Conservation (phyloP, 2,797 vertebrate genomes). For the Eremophila alpestris region DNA sequence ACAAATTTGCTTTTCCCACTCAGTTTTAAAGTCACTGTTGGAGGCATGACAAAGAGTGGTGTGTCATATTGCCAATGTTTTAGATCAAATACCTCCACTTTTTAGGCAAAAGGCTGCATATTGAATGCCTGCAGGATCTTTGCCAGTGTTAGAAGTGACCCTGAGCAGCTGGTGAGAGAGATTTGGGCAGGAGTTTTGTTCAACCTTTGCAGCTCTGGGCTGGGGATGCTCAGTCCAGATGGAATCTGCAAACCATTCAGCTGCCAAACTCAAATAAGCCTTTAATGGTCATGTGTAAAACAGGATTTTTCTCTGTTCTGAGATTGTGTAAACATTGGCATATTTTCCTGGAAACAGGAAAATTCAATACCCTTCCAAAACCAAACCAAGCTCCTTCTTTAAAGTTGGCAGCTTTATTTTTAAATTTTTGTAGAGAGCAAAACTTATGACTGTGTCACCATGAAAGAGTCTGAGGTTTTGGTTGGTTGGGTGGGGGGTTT, state of each 20-base stretch:
- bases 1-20: not conserved
- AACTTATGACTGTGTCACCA: not conserved
- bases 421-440: not conserved
- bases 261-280: slow-evolving; percentile 40
- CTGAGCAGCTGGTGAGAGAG: slow-evolving; percentile 48
- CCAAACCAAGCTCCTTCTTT: not conserved
- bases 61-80: not conserved
- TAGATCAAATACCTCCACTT: not conserved
- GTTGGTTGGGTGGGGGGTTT: not conserved
- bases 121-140: not conserved
- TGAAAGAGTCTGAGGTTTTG: not conserved
- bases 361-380: slow-evolving; percentile 7
- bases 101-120: not conserved
- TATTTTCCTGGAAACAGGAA: slow-evolving; percentile 7
- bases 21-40: not conserved
- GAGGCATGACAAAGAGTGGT: not conserved
- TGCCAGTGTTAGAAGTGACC: slow-evolving; percentile 20
- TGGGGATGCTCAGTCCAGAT: slow-evolving; percentile 32
- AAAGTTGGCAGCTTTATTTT: not conserved
- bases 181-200: not conserved
- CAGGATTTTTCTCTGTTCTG: not conserved
- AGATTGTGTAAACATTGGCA: slow-evolving; percentile 11
- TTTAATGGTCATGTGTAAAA: not conserved
- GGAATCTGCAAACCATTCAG: slow-evolving; percentile 23
- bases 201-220: not conserved